These are phyloP conservation scores for Podocnemis expansa DNA, from an alignment of 2,113 vertebrate genomes.

Conservation along the genomic window DNA sequence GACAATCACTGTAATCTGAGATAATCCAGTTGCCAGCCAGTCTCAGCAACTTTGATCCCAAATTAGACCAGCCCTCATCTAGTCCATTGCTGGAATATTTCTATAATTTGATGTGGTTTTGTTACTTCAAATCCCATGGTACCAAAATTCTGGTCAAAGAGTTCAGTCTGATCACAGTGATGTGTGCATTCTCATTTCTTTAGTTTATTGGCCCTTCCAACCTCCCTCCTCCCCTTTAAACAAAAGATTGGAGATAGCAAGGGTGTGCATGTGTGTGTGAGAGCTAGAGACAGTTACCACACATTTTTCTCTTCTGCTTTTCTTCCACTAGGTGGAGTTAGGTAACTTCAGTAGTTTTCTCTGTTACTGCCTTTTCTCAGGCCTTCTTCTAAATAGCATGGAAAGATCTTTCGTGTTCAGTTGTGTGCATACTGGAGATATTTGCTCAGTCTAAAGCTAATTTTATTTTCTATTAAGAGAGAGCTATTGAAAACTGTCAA, in stretches of 20 bases:
- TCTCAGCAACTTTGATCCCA: neutral
- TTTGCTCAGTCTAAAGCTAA: neutral
- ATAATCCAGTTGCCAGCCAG: neutral
- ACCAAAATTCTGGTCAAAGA: neutral
- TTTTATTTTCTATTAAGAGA: neutral
- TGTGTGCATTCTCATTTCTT: neutral
- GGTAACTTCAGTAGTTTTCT: neutral
- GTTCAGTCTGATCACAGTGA: neutral
- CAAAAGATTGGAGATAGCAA: neutral
- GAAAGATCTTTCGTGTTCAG: neutral
- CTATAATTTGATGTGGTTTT: neutral
- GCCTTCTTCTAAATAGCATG: neutral
- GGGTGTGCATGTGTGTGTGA: neutral
- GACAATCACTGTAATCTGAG: neutral
- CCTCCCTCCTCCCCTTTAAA: no score
- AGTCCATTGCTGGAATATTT: neutral
- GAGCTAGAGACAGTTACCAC: no score
- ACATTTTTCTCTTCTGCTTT: neutral
- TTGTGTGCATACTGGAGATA: neutral
- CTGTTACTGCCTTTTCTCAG: neutral
- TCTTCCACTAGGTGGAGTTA: constrained; percentile 57
- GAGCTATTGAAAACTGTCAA: neutral
- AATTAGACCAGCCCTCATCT: neutral
- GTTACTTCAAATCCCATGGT: neutral
- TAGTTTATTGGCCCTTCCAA: neutral